Conservation (phyloP, 2,888 invertebrate species). For the Heliconius erato region DNA sequence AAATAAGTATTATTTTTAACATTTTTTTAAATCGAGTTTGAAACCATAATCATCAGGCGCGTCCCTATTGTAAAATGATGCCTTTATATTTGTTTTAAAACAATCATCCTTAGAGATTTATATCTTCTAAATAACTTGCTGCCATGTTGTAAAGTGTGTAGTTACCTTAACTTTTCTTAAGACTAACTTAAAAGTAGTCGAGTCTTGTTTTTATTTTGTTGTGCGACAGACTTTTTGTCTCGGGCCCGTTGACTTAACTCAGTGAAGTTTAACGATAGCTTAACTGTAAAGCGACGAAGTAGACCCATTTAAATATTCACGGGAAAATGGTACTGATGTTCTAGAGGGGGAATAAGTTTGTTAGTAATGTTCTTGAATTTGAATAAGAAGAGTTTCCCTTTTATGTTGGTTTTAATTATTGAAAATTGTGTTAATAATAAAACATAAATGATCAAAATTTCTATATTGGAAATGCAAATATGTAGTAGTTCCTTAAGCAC, state of each 20-base stretch:
- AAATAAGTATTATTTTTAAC: too few relatives aligned
- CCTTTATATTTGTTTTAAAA: not conserved
- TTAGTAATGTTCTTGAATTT: constrained; percentile 6
- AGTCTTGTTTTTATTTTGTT: constrained; percentile 59
- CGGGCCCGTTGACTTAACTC: constrained; percentile 55
- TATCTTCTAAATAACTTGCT: constrained; percentile 2
- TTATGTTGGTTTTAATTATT: constrained; percentile 7
- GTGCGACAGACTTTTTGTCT: constrained; percentile 59
- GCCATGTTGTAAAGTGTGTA: constrained; percentile 28
- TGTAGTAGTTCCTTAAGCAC: not conserved
- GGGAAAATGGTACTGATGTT: constrained; percentile 33
- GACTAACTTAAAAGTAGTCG: constrained; percentile 60
- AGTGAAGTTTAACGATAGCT: constrained; percentile 44
- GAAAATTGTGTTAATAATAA: not conserved
- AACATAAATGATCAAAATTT: not conserved
- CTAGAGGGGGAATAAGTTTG: constrained; percentile 17
- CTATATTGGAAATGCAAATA: not conserved
- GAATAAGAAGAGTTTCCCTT: not conserved
- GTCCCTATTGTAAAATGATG: not conserved
- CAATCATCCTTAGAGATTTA: not conserved
- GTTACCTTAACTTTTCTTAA: constrained; percentile 64
- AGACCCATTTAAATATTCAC: constrained; percentile 48
- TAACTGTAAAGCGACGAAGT: constrained; percentile 43
- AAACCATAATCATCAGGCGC: too few relatives aligned
- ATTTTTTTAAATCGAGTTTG: not conserved